A percentile compares a stretch with the other conserved stretches of the same genome.
These are phyloP conservation scores for Poecilia picta DNA, from an alignment of 2,797 vertebrate genomes.

Conservation along the genomic window DNA sequence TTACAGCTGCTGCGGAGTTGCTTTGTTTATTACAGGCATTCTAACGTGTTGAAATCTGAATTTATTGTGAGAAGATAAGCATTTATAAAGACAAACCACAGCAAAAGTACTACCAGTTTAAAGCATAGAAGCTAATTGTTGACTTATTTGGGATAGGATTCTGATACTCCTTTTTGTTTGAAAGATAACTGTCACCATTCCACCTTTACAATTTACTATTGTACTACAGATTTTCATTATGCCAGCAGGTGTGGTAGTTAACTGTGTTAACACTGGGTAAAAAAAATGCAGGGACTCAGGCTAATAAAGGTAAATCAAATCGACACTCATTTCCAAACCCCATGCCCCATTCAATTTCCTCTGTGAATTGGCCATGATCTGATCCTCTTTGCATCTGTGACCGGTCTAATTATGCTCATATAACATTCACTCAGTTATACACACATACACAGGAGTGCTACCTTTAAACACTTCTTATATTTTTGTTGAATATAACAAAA, in stretches of 20 bases:
- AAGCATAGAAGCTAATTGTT: slow-evolving; percentile 37
- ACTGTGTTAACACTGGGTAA: slow-evolving; percentile 51
- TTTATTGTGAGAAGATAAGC: neutral
- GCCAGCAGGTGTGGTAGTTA: slow-evolving; percentile 60
- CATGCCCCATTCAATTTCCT: slow-evolving; percentile 47
- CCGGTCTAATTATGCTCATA: slow-evolving; percentile 15
- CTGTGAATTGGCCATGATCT: slow-evolving; percentile 58
- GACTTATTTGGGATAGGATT: slow-evolving; percentile 38
- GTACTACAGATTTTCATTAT: slow-evolving; percentile 61
- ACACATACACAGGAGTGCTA: slow-evolving; percentile 15
- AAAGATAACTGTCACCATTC: slow-evolving; percentile 12
- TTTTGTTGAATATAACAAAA: slow-evolving; percentile 7
- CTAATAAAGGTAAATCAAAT: slow-evolving; percentile 77
- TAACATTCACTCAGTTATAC: neutral
- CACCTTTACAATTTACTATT: slow-evolving; percentile 16
- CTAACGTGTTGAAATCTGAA: neutral
- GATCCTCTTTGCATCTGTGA: slow-evolving; percentile 62
- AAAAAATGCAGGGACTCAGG: slow-evolving; percentile 57
- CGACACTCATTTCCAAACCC: slow-evolving; percentile 69
- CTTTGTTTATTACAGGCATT: neutral
- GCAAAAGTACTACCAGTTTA: neutral
- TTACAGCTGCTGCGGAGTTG: neutral
- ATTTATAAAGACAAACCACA: neutral
- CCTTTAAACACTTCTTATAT: slow-evolving; percentile 5
- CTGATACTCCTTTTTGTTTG: slow-evolving; percentile 23